These are phyloP conservation scores for Matsumyia berberina DNA, from an alignment of 2,888 invertebrate species.

Conservation along the genomic window DNA sequence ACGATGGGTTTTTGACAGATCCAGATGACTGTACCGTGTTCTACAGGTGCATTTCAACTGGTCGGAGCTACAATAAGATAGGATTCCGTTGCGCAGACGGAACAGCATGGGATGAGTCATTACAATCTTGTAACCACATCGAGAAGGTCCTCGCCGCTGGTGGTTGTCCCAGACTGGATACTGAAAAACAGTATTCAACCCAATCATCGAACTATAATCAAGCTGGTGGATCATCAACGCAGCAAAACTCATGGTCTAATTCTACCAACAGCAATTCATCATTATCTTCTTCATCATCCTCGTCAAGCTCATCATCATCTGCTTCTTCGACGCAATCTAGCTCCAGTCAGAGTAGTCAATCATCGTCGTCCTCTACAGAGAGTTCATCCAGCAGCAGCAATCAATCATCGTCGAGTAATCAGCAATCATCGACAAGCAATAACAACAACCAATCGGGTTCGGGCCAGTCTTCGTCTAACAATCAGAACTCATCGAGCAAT, in stretches of 20 bases:
- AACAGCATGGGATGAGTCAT: slow-evolving; percentile 90
- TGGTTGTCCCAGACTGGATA: slow-evolving; percentile 80
- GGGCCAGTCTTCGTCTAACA: slow-evolving; percentile 55
- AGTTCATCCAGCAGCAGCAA: slow-evolving; percentile 75
- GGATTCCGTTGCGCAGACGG: slow-evolving; percentile 90
- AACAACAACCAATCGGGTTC: slow-evolving; percentile 51
- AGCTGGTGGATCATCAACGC: slow-evolving; percentile 78
- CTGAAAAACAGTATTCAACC: slow-evolving; percentile 70
- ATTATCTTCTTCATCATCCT: slow-evolving; percentile 68
- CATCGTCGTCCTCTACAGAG: slow-evolving; percentile 53
- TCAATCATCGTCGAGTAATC: slow-evolving; percentile 64
- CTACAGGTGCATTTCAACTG: slow-evolving; percentile 90
- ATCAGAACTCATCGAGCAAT: slow-evolving; percentile 58
- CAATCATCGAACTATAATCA: slow-evolving; percentile 80
- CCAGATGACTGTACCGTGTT: slow-evolving; percentile 89
- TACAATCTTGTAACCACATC: slow-evolving; percentile 89
- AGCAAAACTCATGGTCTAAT: slow-evolving; percentile 79
- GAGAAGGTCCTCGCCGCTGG: slow-evolving; percentile 87
- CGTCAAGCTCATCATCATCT: slow-evolving; percentile 72
- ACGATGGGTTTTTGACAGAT: slow-evolving; percentile 90
- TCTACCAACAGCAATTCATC: slow-evolving; percentile 77
- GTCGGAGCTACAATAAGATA: slow-evolving; percentile 87
- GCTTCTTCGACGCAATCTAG: slow-evolving; percentile 77
- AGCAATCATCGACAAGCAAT: slow-evolving; percentile 24
- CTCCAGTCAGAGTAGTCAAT: slow-evolving; percentile 69